Percentiles rank a stretch among this genome's conserved stretches.
Evolutionary conservation across 1,140 invertebrate genomes (phyloP).

Genomic region (Lepidostoma basale): DNA sequence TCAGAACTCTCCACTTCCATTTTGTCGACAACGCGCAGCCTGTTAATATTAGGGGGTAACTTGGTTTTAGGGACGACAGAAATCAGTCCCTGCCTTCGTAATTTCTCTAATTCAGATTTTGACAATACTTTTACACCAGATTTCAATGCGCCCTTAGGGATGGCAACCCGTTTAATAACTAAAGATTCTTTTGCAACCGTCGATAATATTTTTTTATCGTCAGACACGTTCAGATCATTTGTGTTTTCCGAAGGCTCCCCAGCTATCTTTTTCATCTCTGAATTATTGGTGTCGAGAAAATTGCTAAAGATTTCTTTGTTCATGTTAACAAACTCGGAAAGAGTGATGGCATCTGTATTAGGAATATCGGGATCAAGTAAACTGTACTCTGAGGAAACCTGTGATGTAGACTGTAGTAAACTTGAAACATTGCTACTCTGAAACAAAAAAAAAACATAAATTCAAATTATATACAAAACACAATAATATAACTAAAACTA

Average conservation of each 20-base stretch:
- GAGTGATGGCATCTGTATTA: constrained; percentile 50
- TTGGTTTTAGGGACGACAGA: constrained; percentile 47
- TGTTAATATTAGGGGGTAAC: neutral
- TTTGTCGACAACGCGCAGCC: neutral
- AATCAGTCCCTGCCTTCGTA: constrained; percentile 55
- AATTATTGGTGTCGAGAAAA: constrained; percentile 12
- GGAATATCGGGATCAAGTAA: neutral
- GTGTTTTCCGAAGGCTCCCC: no score
- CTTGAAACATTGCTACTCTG: no score
- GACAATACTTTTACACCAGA: constrained; percentile 45
- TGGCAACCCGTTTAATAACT: constrained; percentile 35
- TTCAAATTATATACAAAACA: no score
- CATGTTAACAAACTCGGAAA: constrained; percentile 59
- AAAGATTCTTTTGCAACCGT: neutral
- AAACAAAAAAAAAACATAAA: no score
- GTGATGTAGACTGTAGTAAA: no score
- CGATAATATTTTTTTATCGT: neutral
- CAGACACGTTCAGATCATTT: neutral
- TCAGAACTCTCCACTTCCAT: no score
- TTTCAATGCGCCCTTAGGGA: constrained; percentile 46
- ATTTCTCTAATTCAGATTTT: constrained; percentile 52
- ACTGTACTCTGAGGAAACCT: neutral
- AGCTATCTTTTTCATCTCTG: no score
- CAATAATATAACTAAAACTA: no score
- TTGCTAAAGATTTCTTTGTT: constrained; percentile 59